These are phyloP conservation scores for Hedychridium roseum DNA, from an alignment of 2,888 invertebrate species.

Conservation along the genomic window DNA sequence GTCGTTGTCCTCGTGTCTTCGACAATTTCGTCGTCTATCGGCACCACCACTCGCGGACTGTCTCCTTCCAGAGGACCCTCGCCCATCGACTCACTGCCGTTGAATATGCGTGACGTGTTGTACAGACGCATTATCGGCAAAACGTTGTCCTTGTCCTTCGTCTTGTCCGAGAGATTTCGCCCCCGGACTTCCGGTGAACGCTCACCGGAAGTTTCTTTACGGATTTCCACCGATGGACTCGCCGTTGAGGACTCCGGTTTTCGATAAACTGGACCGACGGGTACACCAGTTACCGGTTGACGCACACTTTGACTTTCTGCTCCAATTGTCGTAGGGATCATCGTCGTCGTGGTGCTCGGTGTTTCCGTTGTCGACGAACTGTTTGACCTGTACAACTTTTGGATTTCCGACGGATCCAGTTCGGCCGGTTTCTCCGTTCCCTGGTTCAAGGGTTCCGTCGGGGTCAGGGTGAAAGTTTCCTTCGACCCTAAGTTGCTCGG, in stretches of 20 bases:
- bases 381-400: constrained; percentile 55
- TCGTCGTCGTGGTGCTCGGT: constrained; percentile 19
- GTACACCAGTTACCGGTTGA: no score
- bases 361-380: no score
- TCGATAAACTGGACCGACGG: no score
- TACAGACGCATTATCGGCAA: constrained; percentile 60
- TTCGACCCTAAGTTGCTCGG: constrained; percentile 10
- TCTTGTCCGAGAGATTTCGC: constrained; percentile 52
- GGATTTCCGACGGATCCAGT: constrained; percentile 57
- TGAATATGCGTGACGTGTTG: constrained; percentile 59
- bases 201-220: constrained; percentile 27
- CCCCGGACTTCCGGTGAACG: constrained; percentile 56
- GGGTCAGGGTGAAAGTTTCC: constrained; percentile 26
- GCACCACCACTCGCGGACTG: constrained; percentile 53
- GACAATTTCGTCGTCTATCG: constrained; percentile 8
- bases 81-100: constrained; percentile 36
- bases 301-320: no score
- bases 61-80: constrained; percentile 32
- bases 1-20: constrained; percentile 16
- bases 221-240: constrained; percentile 18
- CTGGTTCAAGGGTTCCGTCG: constrained; percentile 17
- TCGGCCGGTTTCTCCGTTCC: constrained; percentile 28
- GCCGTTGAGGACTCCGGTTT: constrained; percentile 14
- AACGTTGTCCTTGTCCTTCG: constrained; percentile 55
- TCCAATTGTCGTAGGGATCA: constrained; percentile 16